These are phyloP conservation scores for Reinhardtius hippoglossoides DNA, from an alignment of 2,113 vertebrate species.

Conservation along the genomic window DNA sequence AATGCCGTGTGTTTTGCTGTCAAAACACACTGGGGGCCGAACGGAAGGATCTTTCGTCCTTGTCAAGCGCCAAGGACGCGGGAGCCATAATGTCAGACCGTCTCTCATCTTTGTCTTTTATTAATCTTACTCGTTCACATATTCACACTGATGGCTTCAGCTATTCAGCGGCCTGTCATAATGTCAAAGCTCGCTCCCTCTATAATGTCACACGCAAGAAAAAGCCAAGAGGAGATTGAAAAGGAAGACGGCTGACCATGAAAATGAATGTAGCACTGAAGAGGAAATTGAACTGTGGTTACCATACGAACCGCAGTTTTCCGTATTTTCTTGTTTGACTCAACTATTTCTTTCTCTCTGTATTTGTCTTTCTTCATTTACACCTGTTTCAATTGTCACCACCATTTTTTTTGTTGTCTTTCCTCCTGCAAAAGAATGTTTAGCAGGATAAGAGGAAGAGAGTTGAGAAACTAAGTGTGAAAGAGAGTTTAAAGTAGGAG, in stretches of 20 bases:
- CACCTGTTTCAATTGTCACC: conserved; percentile 39
- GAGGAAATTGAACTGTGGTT: conserved; percentile 12
- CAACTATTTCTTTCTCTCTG: neutral
- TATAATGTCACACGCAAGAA: conserved; percentile 3
- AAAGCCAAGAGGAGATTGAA: conserved; percentile 16
- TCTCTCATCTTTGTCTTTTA: conserved; percentile 36
- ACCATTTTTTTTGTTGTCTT: conserved; percentile 10
- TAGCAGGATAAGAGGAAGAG: conserved; percentile 45
- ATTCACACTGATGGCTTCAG: conserved; percentile 24
- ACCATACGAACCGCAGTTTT: neutral
- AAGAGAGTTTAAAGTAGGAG: conserved; percentile 40
- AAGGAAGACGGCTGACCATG: conserved; percentile 13
- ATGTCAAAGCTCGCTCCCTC: conserved; percentile 11
- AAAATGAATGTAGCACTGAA: conserved; percentile 6
- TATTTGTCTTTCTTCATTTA: conserved; percentile 29
- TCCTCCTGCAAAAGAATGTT: conserved; percentile 43
- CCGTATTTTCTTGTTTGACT: neutral
- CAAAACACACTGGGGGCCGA: conserved; percentile 6
- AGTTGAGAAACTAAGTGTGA: conserved; percentile 24
- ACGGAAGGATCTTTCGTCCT: conserved; percentile 1
- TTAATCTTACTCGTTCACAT: conserved; percentile 11
- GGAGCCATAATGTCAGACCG: conserved; percentile 21
- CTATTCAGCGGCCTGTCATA: conserved; percentile 30
- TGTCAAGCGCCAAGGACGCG: conserved; percentile 29
- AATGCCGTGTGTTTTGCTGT: no score